A percentile compares a stretch with the other conserved stretches of the same genome.
Conservation (phyloP, 2,113 vertebrate species). For the Clarias macrocephalus region DNA sequence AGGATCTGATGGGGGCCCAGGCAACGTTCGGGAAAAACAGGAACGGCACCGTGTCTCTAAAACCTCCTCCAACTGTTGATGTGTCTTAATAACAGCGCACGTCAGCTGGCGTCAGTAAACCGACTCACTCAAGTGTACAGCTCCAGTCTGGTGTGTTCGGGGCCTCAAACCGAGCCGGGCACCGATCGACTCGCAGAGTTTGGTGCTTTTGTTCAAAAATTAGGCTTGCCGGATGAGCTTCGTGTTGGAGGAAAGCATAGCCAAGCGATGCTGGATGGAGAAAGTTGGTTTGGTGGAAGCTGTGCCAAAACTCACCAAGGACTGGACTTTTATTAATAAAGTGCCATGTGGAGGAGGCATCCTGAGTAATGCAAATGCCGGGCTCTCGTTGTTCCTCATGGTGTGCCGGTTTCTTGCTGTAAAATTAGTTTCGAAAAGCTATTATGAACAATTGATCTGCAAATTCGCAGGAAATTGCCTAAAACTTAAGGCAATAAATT, state of each 20-base stretch:
- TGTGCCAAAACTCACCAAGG: slow-evolving; percentile 10
- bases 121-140: slow-evolving; percentile 74
- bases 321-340: background rate
- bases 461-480: background rate
- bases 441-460: background rate
- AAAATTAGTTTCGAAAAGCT: background rate
- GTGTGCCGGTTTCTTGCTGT: background rate
- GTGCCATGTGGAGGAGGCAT: background rate
- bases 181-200: slow-evolving; percentile 48
- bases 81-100: slow-evolving; percentile 70
- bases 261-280: slow-evolving; percentile 21
- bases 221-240: slow-evolving; percentile 43
- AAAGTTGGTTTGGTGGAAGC: slow-evolving; percentile 22
- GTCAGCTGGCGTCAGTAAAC: slow-evolving; percentile 76
- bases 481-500: background rate
- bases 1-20: slow-evolving; percentile 36
- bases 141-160: slow-evolving; percentile 71
- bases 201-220: slow-evolving; percentile 66
- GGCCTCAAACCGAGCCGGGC: slow-evolving; percentile 56
- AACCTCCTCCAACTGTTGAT: slow-evolving; percentile 65
- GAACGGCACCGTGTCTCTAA: slow-evolving; percentile 27
- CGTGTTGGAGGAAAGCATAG: slow-evolving; percentile 13
- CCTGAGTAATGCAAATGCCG: background rate
- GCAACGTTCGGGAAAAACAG: slow-evolving; percentile 28
- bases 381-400: background rate